Base-by-base conservation (phyloP, 37 sponge, comb jelly and placozoan species). In the Cladorhizidae sp. region DNA sequence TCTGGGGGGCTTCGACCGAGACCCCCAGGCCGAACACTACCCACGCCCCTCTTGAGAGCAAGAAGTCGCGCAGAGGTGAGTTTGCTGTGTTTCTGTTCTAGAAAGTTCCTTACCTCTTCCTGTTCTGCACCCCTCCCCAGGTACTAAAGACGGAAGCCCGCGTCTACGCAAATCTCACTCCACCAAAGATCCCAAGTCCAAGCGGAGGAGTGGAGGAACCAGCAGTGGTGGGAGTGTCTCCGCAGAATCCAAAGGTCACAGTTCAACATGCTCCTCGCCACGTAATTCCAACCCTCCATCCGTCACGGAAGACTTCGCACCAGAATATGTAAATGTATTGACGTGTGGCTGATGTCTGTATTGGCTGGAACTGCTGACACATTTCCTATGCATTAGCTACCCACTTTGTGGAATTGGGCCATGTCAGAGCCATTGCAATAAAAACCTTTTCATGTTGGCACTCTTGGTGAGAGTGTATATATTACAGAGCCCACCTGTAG, bases 311-410 rank as follows among this genome's bases (percentile, higher is more conserved):
- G 83, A 83, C 1, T 57, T 81, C 20, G 40, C 29, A 17, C 72
- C 81, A n/a, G 81, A 70, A 72, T 61, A 72, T 71, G 81, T 81
- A 72, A 72, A 73, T 35, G 62, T 25, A 74, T 28, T 41, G 35
- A 74, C 14, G 42, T 45, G 56, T 41, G 56, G 1, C n/a, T 36
- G 29, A 74, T 74, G 74, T 54, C 56, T 31, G 21, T 36, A 36
- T 3, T 67, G 35, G 2, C n/a, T 36, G 39, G n/a, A 67, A n/a
- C n/a, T n/a, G n/a, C n/a, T n/a, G n/a, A n/a, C n/a, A n/a, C n/a
- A n/a, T n/a, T n/a, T n/a, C n/a, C n/a, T n/a, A n/a, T n/a, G n/a
- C n/a, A n/a, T n/a, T n/a, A n/a, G n/a, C n/a, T n/a, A n/a, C n/a
- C n/a, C n/a, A n/a, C n/a, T n/a, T n/a, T n/a, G n/a, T n/a, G n/a